Percentiles rank a stretch among this genome's conserved stretches.
Conservation (phyloP, 2,888 invertebrate genomes). For the Trichacis sp. region DNA sequence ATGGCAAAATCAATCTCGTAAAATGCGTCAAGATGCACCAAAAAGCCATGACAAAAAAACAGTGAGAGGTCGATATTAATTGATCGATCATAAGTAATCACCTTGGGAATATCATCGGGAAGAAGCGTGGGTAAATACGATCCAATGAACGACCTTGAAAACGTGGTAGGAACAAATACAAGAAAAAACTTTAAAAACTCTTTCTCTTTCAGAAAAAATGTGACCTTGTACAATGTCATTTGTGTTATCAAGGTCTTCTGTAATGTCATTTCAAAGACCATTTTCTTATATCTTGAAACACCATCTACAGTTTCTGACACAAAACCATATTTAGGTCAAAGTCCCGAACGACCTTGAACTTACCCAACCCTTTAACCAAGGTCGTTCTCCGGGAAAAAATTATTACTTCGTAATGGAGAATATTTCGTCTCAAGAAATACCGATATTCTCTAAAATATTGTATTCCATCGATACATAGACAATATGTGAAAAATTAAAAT, state of each 20-base stretch:
- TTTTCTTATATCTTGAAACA: not conserved
- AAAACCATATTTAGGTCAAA: not conserved
- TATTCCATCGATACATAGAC: too few relatives aligned
- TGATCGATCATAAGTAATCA: not conserved
- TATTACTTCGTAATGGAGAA: too few relatives aligned
- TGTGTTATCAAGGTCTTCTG: not conserved
- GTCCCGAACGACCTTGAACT: not conserved
- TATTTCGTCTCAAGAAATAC: too few relatives aligned
- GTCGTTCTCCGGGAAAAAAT: too few relatives aligned
- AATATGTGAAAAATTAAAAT: too few relatives aligned
- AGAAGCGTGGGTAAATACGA: not conserved
- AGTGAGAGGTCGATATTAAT: not conserved
- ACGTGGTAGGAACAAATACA: not conserved
- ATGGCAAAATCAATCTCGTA: too few relatives aligned
- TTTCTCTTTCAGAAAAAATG: not conserved
- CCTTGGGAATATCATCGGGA: not conserved
- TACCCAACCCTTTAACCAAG: too few relatives aligned
- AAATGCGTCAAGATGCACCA: not conserved
- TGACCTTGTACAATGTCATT: not conserved
- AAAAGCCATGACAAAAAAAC: not conserved
- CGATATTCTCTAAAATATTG: too few relatives aligned
- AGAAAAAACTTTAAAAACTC: not conserved
- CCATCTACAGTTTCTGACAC: not conserved
- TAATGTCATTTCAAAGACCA: not conserved
- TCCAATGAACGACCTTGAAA: not conserved